Percentiles rank a stretch among this genome's conserved stretches.
Evolutionary conservation across 2,113 vertebrate species (phyloP).

Genomic region (Calidris pugnax): DNA sequence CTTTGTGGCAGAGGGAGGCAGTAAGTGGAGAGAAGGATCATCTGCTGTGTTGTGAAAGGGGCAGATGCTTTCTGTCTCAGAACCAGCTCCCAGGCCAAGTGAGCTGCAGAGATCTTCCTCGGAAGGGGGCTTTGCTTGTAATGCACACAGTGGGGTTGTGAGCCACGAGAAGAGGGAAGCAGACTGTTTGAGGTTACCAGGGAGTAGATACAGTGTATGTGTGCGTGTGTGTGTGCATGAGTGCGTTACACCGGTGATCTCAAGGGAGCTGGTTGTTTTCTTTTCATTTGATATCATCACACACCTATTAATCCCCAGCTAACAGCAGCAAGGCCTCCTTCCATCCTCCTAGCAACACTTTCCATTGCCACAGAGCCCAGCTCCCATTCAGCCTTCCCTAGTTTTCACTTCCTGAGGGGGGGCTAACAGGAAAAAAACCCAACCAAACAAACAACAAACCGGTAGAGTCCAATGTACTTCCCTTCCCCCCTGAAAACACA

Average conservation of each 20-base stretch:
- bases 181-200: neutral
- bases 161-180: neutral
- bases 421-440: neutral
- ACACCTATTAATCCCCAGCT: slow-evolving; percentile 70
- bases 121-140: neutral
- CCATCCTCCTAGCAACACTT: slow-evolving; percentile 77
- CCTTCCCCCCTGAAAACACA: neutral
- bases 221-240: neutral
- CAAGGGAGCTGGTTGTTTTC: slow-evolving; percentile 60
- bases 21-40: neutral
- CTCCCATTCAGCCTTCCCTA: neutral
- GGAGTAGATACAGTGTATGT: neutral
- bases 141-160: neutral
- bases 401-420: neutral
- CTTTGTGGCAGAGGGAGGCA: neutral
- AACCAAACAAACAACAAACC: neutral
- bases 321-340: slow-evolving; percentile 59
- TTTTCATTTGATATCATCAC: slow-evolving; percentile 69
- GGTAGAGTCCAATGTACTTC: neutral
- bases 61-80: slow-evolving; percentile 43
- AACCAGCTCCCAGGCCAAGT: neutral
- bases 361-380: slow-evolving; percentile 19
- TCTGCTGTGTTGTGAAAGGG: slow-evolving; percentile 13
- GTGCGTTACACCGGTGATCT: slow-evolving; percentile 13
- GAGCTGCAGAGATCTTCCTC: neutral